phyloP scores from a whole-genome alignment of 2,113 vertebrate species.

The Panthera uncia region DNA sequence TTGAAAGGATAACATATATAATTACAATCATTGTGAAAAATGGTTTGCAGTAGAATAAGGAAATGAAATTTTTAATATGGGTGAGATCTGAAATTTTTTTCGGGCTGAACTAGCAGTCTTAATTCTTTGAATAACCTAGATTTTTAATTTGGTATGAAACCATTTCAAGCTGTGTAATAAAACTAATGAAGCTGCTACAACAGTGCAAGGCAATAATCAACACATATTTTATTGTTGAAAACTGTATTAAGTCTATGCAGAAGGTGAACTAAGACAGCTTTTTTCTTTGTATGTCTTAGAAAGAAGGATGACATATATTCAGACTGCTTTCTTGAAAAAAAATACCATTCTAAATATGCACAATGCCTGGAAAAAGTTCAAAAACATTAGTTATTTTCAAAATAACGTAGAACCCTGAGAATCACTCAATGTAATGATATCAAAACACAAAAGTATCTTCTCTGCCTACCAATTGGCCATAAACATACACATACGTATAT shows the following conservation, averaged over 20 bases:
- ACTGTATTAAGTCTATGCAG: conserved; percentile 56
- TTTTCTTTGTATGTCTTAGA: conserved; percentile 60
- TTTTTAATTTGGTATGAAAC: conserved; percentile 81
- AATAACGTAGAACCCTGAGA: conserved; percentile 29
- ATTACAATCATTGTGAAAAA: conserved; percentile 66
- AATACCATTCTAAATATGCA: conserved; percentile 34
- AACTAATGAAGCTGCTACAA: conserved; percentile 74
- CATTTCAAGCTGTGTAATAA: conserved; percentile 69
- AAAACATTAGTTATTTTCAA: conserved; percentile 64
- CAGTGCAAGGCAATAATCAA: conserved; percentile 71
- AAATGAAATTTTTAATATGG: conserved; percentile 53
- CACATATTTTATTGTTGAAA: conserved; percentile 67
- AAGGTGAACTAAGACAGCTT: conserved; percentile 56
- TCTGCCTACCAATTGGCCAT: not conserved
- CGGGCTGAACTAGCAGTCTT: conserved; percentile 66
- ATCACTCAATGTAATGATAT: conserved; percentile 5
- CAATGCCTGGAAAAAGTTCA: not conserved
- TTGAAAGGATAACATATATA: conserved; percentile 45
- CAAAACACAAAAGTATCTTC: conserved; percentile 8
- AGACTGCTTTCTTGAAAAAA: conserved; percentile 59
- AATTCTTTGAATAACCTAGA: conserved; percentile 76
- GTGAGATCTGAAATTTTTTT: conserved; percentile 72
- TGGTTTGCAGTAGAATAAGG: conserved; percentile 53
- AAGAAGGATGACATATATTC: not conserved
- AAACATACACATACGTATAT: not conserved